phyloP scores from a whole-genome alignment of 2,888 invertebrate species.

The Cantharis flavilabris region DNA sequence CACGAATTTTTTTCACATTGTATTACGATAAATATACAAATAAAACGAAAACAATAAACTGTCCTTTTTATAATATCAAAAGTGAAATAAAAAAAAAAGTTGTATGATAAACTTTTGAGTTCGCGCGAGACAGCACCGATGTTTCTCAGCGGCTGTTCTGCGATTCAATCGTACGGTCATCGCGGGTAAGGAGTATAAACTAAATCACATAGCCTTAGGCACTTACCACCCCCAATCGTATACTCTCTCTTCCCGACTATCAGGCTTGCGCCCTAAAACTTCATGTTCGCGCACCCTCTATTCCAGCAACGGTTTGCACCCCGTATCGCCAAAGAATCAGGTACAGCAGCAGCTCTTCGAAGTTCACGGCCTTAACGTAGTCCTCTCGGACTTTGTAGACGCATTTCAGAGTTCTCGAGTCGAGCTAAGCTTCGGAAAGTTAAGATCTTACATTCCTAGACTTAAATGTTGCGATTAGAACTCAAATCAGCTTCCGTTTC shows the following conservation, averaged over 20 bases:
- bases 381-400: constrained; percentile 12
- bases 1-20: not conserved
- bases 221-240: constrained; percentile 52
- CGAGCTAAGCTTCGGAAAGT: constrained; percentile 7
- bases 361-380: constrained; percentile 25
- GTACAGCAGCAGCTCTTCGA: constrained; percentile 21
- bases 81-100: constrained; percentile 2
- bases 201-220: constrained; percentile 54
- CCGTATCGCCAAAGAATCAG: constrained; percentile 29
- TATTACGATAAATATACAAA: not conserved
- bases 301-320: constrained; percentile 24
- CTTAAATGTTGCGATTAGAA: constrained; percentile 12
- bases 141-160: constrained; percentile 33
- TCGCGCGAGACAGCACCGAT: constrained; percentile 43
- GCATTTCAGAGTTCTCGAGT: not conserved
- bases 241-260: constrained; percentile 47
- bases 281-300: constrained; percentile 47
- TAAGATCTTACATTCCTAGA: constrained; percentile 6
- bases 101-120: constrained; percentile 19
- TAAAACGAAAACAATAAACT: not conserved
- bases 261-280: constrained; percentile 52
- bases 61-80: not conserved
- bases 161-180: constrained; percentile 42
- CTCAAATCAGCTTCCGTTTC: not conserved
- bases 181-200: constrained; percentile 49